A percentile compares a stretch with the other conserved stretches of the same genome.
Evolutionary conservation across 2,888 invertebrate genomes (phyloP).

Genomic region (Marronus borbonicus): DNA sequence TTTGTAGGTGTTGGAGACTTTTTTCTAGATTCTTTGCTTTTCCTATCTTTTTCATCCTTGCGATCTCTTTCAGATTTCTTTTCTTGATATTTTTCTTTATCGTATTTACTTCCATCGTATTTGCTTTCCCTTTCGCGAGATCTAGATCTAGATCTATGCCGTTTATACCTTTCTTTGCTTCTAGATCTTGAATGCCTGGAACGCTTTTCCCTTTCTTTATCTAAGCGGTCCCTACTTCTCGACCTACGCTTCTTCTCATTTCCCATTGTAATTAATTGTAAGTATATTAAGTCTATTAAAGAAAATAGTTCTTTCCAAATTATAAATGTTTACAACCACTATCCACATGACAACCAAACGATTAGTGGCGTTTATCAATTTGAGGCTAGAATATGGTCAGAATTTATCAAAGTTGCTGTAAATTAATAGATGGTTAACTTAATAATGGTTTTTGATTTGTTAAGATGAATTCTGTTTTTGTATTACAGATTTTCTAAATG

Average conservation of each 20-base stretch:
- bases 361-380: neutral
- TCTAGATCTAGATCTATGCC: constrained; percentile 63
- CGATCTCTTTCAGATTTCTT: constrained; percentile 59
- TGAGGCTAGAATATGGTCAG: neutral
- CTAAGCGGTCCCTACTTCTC: constrained; percentile 68
- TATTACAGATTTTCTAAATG: too few species aligned
- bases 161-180: constrained; percentile 67
- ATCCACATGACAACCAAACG: neutral
- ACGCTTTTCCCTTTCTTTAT: constrained; percentile 65
- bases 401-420: neutral
- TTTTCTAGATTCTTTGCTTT: constrained; percentile 63
- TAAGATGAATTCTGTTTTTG: too few species aligned
- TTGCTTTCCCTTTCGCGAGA: constrained; percentile 65
- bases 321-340: too few species aligned
- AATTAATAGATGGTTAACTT: neutral
- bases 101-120: constrained; percentile 60
- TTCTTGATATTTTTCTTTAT: constrained; percentile 57
- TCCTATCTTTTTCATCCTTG: constrained; percentile 60
- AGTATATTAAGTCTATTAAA: neutral
- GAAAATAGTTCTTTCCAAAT: neutral
- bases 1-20: constrained; percentile 68
- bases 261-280: constrained; percentile 61
- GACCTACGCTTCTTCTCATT: constrained; percentile 69
- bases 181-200: constrained; percentile 66
- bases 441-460: too few species aligned